Evolutionary conservation across 2,113 vertebrate species (phyloP).

Genomic region (Heloderma charlesbogerti): DNA sequence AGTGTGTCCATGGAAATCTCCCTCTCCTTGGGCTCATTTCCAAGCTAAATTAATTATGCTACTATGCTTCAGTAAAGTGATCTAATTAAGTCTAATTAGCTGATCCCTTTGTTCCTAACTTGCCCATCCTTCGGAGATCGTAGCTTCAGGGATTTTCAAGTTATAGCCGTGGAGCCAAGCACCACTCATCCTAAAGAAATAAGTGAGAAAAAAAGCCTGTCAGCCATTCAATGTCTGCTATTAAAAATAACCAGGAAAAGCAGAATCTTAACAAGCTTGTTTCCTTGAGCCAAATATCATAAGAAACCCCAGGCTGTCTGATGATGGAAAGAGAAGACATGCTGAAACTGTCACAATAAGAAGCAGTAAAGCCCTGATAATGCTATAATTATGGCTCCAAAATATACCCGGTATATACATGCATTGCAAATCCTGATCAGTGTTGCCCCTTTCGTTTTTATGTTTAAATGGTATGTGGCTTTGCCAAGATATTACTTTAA

Average conservation of each 20-base stretch:
- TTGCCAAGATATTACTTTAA: neutral
- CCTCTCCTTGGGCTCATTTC: slow-evolving; percentile 29
- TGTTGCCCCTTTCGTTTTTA: neutral
- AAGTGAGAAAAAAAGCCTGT: neutral
- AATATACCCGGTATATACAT: neutral
- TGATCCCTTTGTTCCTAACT: slow-evolving; percentile 49
- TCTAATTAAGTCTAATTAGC: slow-evolving; percentile 51
- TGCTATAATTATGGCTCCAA: neutral
- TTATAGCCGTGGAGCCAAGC: slow-evolving; percentile 20
- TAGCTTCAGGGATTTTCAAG: slow-evolving; percentile 33
- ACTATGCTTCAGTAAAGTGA: slow-evolving; percentile 43
- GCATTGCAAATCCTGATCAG: neutral
- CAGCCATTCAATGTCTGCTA: slow-evolving; percentile 13
- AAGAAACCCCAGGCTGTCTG: neutral
- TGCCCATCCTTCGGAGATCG: slow-evolving; percentile 41
- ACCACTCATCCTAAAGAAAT: neutral
- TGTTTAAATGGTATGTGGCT: neutral
- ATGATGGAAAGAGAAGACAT: neutral
- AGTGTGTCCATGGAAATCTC: neutral
- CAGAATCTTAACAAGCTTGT: neutral
- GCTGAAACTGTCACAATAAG: slow-evolving; percentile 12
- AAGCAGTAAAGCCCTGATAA: neutral
- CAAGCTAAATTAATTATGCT: slow-evolving; percentile 52
- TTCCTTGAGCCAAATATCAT: neutral
- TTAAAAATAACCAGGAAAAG: slow-evolving; percentile 1